Evolutionary conservation across 2,113 vertebrate genomes (phyloP), one percentile per base, ranked within the genome.

Genomic region (Ramphastos sulfuratus): DNA sequence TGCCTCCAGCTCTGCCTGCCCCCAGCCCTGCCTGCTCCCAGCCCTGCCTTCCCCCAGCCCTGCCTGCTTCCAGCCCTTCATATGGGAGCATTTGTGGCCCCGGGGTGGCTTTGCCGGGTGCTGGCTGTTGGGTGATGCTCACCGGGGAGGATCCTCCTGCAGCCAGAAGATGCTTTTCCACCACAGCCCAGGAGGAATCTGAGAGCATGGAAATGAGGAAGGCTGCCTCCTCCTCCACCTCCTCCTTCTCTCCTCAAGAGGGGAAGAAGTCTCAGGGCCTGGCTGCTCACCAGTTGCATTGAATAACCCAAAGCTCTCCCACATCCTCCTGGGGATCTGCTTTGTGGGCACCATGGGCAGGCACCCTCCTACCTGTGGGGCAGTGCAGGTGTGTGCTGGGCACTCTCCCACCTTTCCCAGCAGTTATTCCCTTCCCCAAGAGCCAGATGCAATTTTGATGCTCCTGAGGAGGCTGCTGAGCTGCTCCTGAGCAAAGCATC

Each of bases 351-450:
- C 39, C 1, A 1, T 0, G 1, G 27, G 54, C 37, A 3, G 56
- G 7, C 18, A 27, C 24, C 69, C 52, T 27, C 2, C 0, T 58
- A 60, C 25, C 67, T 28, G 10, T 0, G 2, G 42, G 73, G 66
- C 54, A 19, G 50, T 24, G 28, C 1, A 37, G 54, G 54, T 10
- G 52, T 1, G 0, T 10, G 3, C 1, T 5, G 37, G 21, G 5
- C 1, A 12, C 6, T 42, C 1, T 1, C 64, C 48, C 1, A 0
- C 24, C 21, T 39, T 1, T 1, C 63, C 48, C 2, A 0, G 21
- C 23, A 20, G 56, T 37, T 44, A 4, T 27, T 59, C 60, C 39
- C 10, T 10, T 73, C 75, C 73, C 1, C 0, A 28, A 50, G 44
- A 42, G n/a, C 15, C 55, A 11, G 63, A 8, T 16, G n/a, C 44